Evolutionary conservation across 2,113 vertebrate species (phyloP), one percentile per base, ranked within the genome.

Genomic region (Actenoides hombroni): DNA sequence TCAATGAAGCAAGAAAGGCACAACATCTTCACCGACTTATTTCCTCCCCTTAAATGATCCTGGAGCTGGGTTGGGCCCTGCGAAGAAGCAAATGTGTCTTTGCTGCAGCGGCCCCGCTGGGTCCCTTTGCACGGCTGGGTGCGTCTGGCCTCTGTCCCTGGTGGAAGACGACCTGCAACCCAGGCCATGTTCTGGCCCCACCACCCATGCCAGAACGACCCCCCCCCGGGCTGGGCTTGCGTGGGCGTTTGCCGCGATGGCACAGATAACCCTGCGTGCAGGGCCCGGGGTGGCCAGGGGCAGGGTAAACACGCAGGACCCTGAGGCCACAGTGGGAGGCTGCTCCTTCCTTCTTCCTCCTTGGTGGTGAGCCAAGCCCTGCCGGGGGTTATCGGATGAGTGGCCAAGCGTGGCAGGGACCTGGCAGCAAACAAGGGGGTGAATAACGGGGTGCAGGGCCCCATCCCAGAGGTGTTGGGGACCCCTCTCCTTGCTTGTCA

Each of bases 281-380:
- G 40, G 57, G 23, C 26, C 44, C 37, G 3, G 6, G 23, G 48
- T 25, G 8, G 57, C 18, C 63, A 0, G 2, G 46, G 69, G 46
- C 77, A 81, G 49, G 69, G 81, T 67, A 61, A 35, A 1, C 44
- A 33, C 2, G 1, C 5, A 15, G 68, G 95, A 95, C 95, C 96
- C 94, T 3, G 26, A 51, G 94, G 95, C 81, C 0, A 21, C 51
- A 12, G 64, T 1, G 0, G 57, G 35, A 73, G 64, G 29, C 70
- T 71, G 77, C 39, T 86, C 39, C 91, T 97, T 97, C 96, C 94
- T 96, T 51, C 88, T 96, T 97, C 95, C 96, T 96, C 39, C 77
- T 94, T 84, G 96, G 96, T 74, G 4, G 13, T 1, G 0, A 48
- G 83, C 96, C 96, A 87, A 67, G 6, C 42, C 40, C 37, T 75